Evolutionary conservation across 2,797 vertebrate species (phyloP), one percentile per base, ranked within the genome.

Genomic region (Chaenodraco wilsoni): DNA sequence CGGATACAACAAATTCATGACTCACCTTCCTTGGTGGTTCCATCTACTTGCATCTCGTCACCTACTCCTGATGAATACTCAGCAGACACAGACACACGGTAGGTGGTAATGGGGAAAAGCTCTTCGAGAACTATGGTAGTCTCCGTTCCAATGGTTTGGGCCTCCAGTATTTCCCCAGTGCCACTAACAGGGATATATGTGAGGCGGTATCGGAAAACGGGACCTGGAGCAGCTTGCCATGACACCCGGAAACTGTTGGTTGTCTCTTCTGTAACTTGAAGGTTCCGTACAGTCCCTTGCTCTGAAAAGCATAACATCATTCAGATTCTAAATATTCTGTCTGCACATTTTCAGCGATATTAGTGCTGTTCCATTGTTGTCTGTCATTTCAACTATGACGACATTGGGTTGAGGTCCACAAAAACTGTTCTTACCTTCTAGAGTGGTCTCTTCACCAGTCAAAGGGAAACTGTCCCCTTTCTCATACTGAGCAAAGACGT

Each of bases 401-500:
- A 9, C 6, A 27, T 16, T 55, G 3, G 0, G 1, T 37, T 41
- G 0, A 49, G 43, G 44, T 66, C 23, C 1, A 64, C 45, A 31
- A 19, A 33, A 70, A 41, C 13, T 0, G 45, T 0, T 59, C 69
- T 65, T 72, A 98, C 98, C 97, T 96, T 99, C 97, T 56, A 95
- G 93, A 1, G 98, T 99, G 57, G 96, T 98, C 87, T 99, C 97
- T 76, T 98, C 94, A 59, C 97, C 97, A 31, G 89, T 91, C 79
- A 98, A 84, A 15, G 98, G 92, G 79, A 96, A 93, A 60, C 98
- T 98, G 78, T 98, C 96, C 79, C 97, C 97, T 65, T 95, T 96
- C 0, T 96, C 95, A 46, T 98, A 99, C 82, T 99, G 97, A 19
- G 98, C 93, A 72, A 97, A 95, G 81, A 99, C 96, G 6, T 95